Base-by-base conservation (phyloP, 2,797 vertebrate genomes). In the Acropternis orthonyx region DNA sequence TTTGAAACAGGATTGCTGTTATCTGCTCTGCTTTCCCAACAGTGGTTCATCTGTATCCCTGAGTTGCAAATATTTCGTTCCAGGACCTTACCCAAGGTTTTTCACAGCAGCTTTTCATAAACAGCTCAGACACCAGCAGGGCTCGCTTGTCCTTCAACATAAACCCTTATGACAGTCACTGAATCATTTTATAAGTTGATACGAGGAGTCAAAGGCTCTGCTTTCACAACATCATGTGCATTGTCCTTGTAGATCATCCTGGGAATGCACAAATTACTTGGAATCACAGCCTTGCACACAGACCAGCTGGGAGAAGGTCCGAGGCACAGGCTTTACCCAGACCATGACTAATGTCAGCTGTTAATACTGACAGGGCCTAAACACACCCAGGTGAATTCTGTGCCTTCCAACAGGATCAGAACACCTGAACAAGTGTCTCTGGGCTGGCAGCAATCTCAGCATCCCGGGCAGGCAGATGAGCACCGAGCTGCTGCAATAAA, bases 221-320 rank as follows among this genome's bases (percentile, higher is more conserved):
- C 68, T 34, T 37, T 26, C 52, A 26, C n/a, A 66, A 24, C 68
- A 41, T 12, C 76, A 71, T 0, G 0, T 3, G n/a, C 14, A 2
- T 51, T 54, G 28, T 28, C 71, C 82, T 62, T 14, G 23, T 48
- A 55, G 23, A 43, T 30, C 55, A 6, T 3, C 18, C 24, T 6
- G 15, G 61, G 26, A 73, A 66, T 2, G 4, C 41, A 26, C 22
- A 48, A 19, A 4, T 27, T 8, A 5, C 44, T 16, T 19, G 4
- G 28, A 74, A 41, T 26, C 1, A 1, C 37, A 76, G 72, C 78
- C 43, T 13, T 48, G 5, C 59, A n/a, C 24, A 3, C 23, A 17
- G 41, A 17, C 15, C 34, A 32, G 24, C 49, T 6, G 10, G 34
- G 27, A 27, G 22, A n/a, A 12, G 18, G 12, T 26, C 28, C 2